These are phyloP conservation scores for Chrysomallon squamiferum DNA, from an alignment of 1,140 invertebrate genomes.

Conservation along the genomic window DNA sequence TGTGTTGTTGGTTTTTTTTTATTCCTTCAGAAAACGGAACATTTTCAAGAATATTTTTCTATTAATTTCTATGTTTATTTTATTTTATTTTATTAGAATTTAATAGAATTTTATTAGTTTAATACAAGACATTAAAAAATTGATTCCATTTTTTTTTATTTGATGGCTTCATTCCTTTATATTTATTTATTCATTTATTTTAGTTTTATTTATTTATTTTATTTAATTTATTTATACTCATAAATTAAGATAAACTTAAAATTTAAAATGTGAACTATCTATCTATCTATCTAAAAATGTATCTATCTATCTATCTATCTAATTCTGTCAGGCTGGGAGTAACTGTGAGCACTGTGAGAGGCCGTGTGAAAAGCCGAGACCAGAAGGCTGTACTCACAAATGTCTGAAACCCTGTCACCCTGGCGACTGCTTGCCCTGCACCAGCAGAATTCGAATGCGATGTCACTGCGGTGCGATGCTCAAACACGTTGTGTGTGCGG, in stretches of 20 bases:
- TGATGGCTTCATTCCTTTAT: too few species aligned
- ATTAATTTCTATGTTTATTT: too few species aligned
- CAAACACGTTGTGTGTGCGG: constrained; percentile 75
- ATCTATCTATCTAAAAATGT: too few species aligned
- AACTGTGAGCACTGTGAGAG: constrained; percentile 78
- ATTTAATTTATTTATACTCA: too few species aligned
- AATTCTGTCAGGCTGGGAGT: constrained; percentile 61
- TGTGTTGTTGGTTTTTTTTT: constrained; percentile 68
- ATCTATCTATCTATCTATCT: too few species aligned
- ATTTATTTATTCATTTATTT: too few species aligned
- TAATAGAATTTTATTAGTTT: neutral
- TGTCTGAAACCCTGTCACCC: constrained; percentile 82
- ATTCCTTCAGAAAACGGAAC: neutral
- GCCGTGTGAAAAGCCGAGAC: constrained; percentile 73
- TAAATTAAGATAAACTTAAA: too few species aligned
- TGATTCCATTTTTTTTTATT: too few species aligned
- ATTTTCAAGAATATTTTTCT: neutral
- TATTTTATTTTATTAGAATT: too few species aligned
- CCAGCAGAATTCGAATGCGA: constrained; percentile 72
- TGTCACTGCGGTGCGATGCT: constrained; percentile 84
- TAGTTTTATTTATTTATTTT: too few species aligned
- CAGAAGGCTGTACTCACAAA: constrained; percentile 78
- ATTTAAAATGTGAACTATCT: too few species aligned
- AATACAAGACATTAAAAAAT: too few species aligned
- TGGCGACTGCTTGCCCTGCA: constrained; percentile 69